These are phyloP conservation scores for Drosophila dives DNA, from an alignment of 2,888 invertebrate genomes.

Conservation along the genomic window DNA sequence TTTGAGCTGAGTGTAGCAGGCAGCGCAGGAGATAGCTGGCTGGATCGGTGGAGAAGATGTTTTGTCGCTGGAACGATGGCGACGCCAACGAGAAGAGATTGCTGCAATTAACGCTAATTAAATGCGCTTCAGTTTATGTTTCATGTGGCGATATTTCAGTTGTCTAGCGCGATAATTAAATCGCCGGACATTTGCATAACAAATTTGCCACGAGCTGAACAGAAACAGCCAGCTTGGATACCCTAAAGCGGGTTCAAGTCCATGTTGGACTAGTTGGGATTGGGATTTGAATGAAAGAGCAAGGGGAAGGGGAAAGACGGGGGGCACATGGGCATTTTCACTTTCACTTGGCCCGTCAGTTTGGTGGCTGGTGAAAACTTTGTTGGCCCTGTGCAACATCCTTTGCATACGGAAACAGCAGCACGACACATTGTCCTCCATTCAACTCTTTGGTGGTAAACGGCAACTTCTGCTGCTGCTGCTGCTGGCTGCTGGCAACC, in stretches of 20 bases:
- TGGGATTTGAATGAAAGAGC: background rate
- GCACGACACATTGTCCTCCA: slow-evolving; percentile 69
- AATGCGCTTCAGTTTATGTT: slow-evolving; percentile 78
- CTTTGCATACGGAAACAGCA: slow-evolving; percentile 83
- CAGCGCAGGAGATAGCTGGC: background rate
- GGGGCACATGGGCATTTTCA: slow-evolving; percentile 60
- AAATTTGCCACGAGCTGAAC: slow-evolving; percentile 62
- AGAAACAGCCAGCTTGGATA: background rate
- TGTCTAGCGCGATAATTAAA: slow-evolving; percentile 83
- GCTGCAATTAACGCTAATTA: slow-evolving; percentile 83
- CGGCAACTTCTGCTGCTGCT: slow-evolving; percentile 8
- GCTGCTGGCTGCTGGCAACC: slow-evolving; percentile 53
- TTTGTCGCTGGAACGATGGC: slow-evolving; percentile 42
- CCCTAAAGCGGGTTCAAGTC: slow-evolving; percentile 68
- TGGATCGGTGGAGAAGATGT: slow-evolving; percentile 50
- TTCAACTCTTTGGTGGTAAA: slow-evolving; percentile 74
- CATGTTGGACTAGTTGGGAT: slow-evolving; percentile 55
- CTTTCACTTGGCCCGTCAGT: slow-evolving; percentile 79
- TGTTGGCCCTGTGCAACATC: slow-evolving; percentile 78
- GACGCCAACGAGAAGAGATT: slow-evolving; percentile 59
- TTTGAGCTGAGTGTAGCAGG: background rate
- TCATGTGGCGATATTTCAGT: slow-evolving; percentile 82
- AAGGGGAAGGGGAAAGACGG: background rate
- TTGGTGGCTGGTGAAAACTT: slow-evolving; percentile 73
- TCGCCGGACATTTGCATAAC: slow-evolving; percentile 81